Percentiles rank a stretch among this genome's conserved stretches.
Evolutionary conservation across 1,140 invertebrate species (phyloP).

Genomic region (Drosophila sechellia): DNA sequence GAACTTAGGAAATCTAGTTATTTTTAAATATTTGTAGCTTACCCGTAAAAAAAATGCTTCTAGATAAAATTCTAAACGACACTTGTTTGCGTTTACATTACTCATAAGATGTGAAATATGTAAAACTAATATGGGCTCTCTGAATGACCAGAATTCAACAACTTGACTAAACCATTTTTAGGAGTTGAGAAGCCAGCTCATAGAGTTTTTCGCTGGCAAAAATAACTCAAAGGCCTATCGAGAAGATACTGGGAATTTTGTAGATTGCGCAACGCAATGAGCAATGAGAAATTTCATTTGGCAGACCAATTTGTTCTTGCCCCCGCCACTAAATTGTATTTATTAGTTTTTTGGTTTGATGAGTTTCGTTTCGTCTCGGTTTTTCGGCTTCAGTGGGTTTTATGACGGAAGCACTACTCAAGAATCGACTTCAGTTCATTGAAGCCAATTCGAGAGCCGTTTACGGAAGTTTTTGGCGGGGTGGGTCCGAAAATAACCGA

Average conservation of each 20-base stretch:
- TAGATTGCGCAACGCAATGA: conserved; percentile 41
- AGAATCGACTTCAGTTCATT: conserved; percentile 61
- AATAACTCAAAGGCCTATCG: conserved; percentile 17
- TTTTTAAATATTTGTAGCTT: too few relatives aligned
- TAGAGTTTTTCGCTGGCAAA: conserved; percentile 11
- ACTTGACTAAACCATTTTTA: conserved; percentile 28
- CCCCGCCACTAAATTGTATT: conserved; percentile 46
- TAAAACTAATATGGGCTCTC: conserved; percentile 1
- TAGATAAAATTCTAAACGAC: not conserved
- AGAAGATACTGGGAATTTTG: conserved; percentile 24
- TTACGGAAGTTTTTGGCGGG: conserved; percentile 65
- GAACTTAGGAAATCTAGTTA: not conserved
- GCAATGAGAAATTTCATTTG: conserved; percentile 26
- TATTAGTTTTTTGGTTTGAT: conserved; percentile 46
- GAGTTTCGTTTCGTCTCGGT: conserved; percentile 61
- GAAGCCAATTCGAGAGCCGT: conserved; percentile 58
- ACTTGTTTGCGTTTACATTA: conserved; percentile 2
- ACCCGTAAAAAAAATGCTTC: too few relatives aligned
- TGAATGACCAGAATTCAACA: conserved; percentile 4
- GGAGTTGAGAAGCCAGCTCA: conserved; percentile 28
- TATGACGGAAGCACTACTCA: conserved; percentile 66
- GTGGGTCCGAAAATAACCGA: conserved; percentile 42
- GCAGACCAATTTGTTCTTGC: conserved; percentile 33
- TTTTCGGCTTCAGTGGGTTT: conserved; percentile 79
- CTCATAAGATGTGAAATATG: not conserved